Base-by-base conservation (phyloP, 2,888 invertebrate species). In the Patella pellucida region DNA sequence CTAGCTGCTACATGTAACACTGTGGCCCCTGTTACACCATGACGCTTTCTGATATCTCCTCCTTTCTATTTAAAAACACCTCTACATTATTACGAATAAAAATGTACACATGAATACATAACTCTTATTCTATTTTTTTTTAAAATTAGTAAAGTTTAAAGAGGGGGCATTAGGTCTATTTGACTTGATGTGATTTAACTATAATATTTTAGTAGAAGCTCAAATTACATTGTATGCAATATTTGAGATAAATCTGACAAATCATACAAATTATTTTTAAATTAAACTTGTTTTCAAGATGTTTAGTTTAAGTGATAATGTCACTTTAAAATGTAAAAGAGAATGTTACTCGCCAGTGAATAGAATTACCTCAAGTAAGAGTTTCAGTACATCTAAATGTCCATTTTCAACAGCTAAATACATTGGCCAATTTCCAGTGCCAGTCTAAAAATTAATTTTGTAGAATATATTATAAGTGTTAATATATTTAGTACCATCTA, bases 321-420 rank as follows among this genome's bases (percentile, higher is more conserved):
- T 41, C 41, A 41, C 9, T 41, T 41, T 41, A 41, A 41, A 9
- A 41, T 41, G 41, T 9, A 41, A 41, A 14, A 27, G 16, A 69
- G 16, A 23, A 69, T 27, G 19, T 16, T 12, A 41, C 15, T 27
- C n/a, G 11, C 50, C 9, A 41, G 56, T n/a, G 41, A 56, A 69
- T 23, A 52, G 15, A 69, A 69, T 80, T 80, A 89, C 89, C 86
- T 88, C 85, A 76, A 83, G 80, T 11, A 89, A 78, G 14, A 89
- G 80, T 50, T 81, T 83, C 52, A 89, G 79, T 3, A 89, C 87
- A 9, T 88, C 87, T 27, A 88, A 75, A 77, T 89, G 86, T 41
- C 86, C 86, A 81, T 89, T 87, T 73, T 87, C 87, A 16, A 86
- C 87, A 71, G 89, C 89, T 52, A 88, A 79, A 76, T 85, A 88